Conservation (phyloP, 2,797 vertebrate species). For the Falco naumanni region DNA sequence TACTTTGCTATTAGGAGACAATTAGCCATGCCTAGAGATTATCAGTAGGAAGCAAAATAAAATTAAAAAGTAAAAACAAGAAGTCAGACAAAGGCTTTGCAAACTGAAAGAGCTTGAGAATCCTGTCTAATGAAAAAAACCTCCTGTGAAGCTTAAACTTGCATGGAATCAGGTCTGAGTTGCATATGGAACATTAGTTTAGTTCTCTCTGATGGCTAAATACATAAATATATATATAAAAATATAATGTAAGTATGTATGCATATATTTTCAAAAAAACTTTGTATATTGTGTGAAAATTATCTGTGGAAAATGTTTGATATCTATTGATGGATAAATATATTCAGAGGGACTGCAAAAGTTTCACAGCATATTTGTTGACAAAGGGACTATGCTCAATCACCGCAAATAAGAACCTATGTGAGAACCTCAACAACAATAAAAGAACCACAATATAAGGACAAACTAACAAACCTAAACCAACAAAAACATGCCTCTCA, state of each 20-base stretch:
- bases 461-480: not conserved
- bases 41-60: not conserved
- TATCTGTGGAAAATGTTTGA: not conserved
- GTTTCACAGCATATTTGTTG: not conserved
- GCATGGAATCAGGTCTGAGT: not conserved
- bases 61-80: not conserved
- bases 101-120: not conserved
- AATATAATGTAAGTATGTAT: no score
- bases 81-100: not conserved
- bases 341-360: not conserved
- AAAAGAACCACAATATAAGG: not conserved
- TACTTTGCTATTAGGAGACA: not conserved
- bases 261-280: not conserved
- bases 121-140: not conserved
- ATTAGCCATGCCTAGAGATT: not conserved
- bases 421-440: not conserved
- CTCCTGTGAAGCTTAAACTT: not conserved
- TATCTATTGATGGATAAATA: not conserved
- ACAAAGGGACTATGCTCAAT: not conserved
- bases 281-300: not conserved
- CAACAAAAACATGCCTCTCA: not conserved
- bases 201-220: not conserved
- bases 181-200: not conserved
- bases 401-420: not conserved
- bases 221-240: no score